Evolutionary conservation across 2,888 invertebrate genomes (phyloP), one percentile per base, ranked within the genome.

Genomic region (Lymantria monacha): DNA sequence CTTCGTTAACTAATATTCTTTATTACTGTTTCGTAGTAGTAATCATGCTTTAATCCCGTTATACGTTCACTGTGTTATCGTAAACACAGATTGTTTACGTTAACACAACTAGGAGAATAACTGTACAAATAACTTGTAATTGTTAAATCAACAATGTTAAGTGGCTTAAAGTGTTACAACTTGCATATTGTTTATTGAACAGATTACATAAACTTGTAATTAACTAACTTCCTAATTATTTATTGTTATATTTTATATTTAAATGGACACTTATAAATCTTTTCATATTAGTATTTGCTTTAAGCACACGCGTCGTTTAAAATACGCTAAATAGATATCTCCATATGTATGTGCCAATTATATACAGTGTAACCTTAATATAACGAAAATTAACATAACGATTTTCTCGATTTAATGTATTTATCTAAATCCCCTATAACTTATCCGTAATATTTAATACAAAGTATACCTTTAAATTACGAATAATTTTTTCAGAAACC

Each of bases 31-130:
- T 49, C 48, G 44, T 51, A 57, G 53, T 52, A 55, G 66, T 60
- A 70, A 68, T 70, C 73, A 72, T 77, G 70, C 64, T 57, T 63
- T 64, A 63, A 69, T 73, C 69, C 66, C 72, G 70, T 72, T 72
- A 57, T 69, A 63, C 60, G 57, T 57, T 59, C 59, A 59, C 61
- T 61, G 61, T 57, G 60, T 55, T 63, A 61, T 58, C 64, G 72
- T 75, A 76, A 74, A 76, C 68, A 76, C 10, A 33, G 33, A 5
- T 33, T 33, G 10, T 33, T 33, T 33, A 33, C 33, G 33, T 10
- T 33, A 10, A 33, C 22, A 5, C 33, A 8, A 10, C 33, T 33
- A 33, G 33, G 9, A 33, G 33, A 58, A 56, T 59, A 62, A 46
- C 51, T 67, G 55, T 52, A 54, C 51, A 62, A 59, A 65, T 58